phyloP scores from a whole-genome alignment of 2,797 vertebrate species.

The Chaunax sp. region DNA sequence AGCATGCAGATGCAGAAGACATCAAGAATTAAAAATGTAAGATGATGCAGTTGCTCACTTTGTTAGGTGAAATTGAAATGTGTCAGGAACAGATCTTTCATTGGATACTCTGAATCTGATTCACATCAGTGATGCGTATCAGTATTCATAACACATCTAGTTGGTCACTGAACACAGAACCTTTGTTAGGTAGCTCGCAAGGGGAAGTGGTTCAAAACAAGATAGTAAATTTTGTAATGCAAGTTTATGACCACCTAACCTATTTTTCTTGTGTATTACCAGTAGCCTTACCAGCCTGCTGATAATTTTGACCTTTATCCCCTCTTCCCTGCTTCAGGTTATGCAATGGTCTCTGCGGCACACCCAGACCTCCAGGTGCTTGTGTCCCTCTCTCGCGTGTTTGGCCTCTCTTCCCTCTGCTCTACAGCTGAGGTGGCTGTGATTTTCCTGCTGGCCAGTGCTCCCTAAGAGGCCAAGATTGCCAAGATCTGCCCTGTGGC shows the following conservation, averaged over 20 bases:
- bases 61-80: conserved; percentile 8
- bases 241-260: conserved; percentile 4
- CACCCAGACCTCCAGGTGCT: conserved; percentile 96
- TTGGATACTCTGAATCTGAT: background rate
- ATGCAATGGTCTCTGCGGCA: conserved; percentile 99
- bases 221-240: background rate
- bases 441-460: conserved; percentile 96
- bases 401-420: conserved; percentile 95
- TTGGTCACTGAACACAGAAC: conserved; percentile 2
- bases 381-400: conserved; percentile 94
- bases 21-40: conserved; percentile 9
- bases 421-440: conserved; percentile 95
- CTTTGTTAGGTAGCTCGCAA: background rate
- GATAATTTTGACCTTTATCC: conserved; percentile 54
- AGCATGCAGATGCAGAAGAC: background rate
- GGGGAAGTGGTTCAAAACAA: background rate
- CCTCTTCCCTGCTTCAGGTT: conserved; percentile 84
- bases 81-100: conserved; percentile 2
- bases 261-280: conserved; percentile 23
- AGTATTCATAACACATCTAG: background rate
- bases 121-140: background rate
- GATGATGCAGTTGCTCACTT: background rate
- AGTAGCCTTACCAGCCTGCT: conserved; percentile 18
- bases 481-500: conserved; percentile 99
- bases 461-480: conserved; percentile 99